Conservation (phyloP, 1,140 invertebrate genomes). For the Trichonephila inaurata region DNA sequence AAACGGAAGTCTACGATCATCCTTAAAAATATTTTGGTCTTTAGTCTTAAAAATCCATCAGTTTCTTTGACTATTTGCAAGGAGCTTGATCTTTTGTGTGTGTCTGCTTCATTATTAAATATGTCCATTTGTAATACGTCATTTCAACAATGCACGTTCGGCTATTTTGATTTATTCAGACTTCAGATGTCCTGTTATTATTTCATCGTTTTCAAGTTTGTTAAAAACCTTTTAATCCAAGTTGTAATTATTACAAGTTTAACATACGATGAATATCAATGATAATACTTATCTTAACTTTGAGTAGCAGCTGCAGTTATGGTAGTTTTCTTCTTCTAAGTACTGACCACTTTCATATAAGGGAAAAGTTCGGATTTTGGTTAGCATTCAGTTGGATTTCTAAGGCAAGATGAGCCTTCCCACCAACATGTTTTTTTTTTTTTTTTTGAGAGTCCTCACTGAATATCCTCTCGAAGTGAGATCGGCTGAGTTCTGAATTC, state of each 20-base stretch:
- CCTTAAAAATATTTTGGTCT: too few species aligned
- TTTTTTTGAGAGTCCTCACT: too few species aligned
- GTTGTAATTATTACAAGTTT: neutral
- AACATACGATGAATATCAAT: neutral
- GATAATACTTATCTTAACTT: neutral
- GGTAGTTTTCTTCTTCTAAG: neutral
- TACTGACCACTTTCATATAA: neutral
- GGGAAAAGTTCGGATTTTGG: neutral
- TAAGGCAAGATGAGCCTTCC: too few species aligned
- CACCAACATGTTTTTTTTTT: too few species aligned
- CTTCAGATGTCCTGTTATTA: neutral
- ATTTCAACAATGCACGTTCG: neutral
- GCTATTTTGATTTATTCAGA: neutral
- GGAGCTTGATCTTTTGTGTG: neutral
- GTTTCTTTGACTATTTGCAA: too few species aligned
- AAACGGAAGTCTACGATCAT: too few species aligned
- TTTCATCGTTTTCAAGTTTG: neutral
- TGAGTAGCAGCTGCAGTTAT: neutral
- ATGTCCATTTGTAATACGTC: neutral
- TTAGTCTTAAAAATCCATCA: too few species aligned
- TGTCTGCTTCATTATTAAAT: neutral
- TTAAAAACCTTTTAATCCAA: neutral
- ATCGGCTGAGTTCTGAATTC: too few species aligned
- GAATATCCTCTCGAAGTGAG: too few species aligned
- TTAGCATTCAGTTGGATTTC: too few species aligned